Conservation (phyloP, 2,113 vertebrate species). For the Phyllostomus discolor region DNA sequence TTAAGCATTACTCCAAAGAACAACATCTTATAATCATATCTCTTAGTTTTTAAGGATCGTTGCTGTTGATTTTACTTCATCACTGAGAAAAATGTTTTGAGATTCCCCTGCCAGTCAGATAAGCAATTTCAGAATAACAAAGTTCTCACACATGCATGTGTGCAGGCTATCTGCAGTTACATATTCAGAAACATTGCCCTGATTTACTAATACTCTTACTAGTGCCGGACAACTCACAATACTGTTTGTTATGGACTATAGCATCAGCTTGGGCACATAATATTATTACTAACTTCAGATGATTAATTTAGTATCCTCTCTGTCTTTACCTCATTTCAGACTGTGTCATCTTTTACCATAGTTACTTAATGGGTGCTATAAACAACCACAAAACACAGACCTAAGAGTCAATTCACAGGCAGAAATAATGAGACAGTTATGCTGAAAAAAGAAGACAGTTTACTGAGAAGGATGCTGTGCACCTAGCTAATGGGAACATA, state of each 20-base stretch:
- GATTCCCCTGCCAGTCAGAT: not conserved
- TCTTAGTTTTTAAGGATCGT: slow-evolving; percentile 2
- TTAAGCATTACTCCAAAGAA: not conserved
- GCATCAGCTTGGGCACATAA: not conserved
- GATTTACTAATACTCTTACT: not conserved
- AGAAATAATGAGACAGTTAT: slow-evolving; percentile 44
- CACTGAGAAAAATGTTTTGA: not conserved
- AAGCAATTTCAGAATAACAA: slow-evolving; percentile 1
- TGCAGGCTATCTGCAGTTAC: not conserved
- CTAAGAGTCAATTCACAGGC: slow-evolving; percentile 32
- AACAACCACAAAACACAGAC: slow-evolving; percentile 8
- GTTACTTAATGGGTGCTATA: slow-evolving; percentile 32
- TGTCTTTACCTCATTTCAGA: slow-evolving; percentile 8
- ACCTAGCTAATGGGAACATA: not conserved
- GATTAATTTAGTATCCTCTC: not conserved
- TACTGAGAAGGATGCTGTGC: not conserved
- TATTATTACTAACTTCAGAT: not conserved
- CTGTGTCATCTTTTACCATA: slow-evolving; percentile 28
- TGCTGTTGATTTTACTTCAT: slow-evolving; percentile 9
- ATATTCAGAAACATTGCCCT: not conserved
- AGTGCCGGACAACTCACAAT: not conserved
- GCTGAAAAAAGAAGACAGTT: slow-evolving; percentile 15
- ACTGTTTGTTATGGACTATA: not conserved
- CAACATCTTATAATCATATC: not conserved
- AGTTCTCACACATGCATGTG: not conserved